Percentiles rank a stretch among this genome's conserved stretches.
These are phyloP conservation scores for Cerastoderma edule DNA, from an alignment of 2,888 invertebrate species.

Conservation along the genomic window DNA sequence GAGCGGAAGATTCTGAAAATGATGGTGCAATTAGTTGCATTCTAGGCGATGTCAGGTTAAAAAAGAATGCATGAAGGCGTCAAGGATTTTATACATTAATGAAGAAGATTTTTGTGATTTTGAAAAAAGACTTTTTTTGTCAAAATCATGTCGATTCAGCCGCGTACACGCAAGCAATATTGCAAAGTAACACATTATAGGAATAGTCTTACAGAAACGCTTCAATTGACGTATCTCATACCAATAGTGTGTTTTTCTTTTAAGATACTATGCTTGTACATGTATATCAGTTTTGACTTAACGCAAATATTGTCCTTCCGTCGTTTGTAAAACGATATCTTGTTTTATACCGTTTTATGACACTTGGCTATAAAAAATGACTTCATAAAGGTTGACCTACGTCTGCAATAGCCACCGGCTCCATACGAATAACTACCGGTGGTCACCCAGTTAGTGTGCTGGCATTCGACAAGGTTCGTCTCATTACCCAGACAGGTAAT, in stretches of 20 bases:
- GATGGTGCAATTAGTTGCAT: neutral
- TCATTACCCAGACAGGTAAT: conserved; percentile 6
- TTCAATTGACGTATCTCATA: neutral
- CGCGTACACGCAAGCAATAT: no score
- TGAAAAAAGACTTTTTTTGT: no score
- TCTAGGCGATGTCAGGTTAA: neutral
- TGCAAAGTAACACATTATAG: no score
- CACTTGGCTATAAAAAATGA: neutral
- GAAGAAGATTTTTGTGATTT: no score
- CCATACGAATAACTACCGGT: neutral
- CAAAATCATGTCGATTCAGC: no score
- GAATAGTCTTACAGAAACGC: neutral
- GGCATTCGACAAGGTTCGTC: conserved; percentile 8
- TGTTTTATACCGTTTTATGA: neutral
- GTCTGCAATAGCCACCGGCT: neutral
- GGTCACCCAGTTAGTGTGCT: neutral
- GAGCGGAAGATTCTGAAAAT: neutral
- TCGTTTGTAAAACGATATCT: neutral
- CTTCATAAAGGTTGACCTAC: neutral
- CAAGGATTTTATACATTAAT: no score
- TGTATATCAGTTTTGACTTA: neutral
- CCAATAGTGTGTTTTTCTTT: neutral
- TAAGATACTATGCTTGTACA: neutral
- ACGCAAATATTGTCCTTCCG: neutral
- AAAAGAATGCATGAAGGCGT: no score